Conservation (phyloP, 2,797 vertebrate genomes). For the Platyrinchus mystaceus region DNA sequence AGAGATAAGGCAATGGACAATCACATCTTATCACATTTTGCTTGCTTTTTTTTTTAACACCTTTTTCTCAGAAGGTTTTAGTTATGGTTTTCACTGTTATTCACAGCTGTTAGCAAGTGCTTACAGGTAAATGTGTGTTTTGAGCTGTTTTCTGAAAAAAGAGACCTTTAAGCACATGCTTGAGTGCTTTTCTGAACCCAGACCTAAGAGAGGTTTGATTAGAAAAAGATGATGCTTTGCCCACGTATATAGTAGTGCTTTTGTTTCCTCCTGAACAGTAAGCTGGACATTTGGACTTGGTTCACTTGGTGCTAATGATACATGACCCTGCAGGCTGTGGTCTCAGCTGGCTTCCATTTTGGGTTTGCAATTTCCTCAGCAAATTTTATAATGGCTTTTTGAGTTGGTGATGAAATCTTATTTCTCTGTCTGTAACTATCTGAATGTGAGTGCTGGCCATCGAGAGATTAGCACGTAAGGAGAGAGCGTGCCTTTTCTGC, state of each 20-base stretch:
- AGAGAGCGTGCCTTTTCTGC: background rate
- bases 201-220: constrained; percentile 24
- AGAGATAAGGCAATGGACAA: background rate
- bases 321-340: constrained; percentile 28
- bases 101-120: background rate
- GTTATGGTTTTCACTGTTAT: background rate
- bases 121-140: constrained; percentile 1
- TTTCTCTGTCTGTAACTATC: background rate
- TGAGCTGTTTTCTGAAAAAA: background rate
- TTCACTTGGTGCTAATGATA: constrained; percentile 55
- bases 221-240: constrained; percentile 46
- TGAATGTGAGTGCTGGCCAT: background rate
- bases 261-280: constrained; percentile 42
- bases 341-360: constrained; percentile 59
- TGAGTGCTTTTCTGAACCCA: constrained; percentile 12
- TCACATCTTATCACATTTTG: background rate
- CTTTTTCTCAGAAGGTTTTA: background rate
- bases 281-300: constrained; percentile 58
- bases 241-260: constrained; percentile 19
- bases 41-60: background rate
- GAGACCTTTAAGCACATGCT: background rate
- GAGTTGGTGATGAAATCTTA: constrained; percentile 34
- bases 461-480: accelerated
- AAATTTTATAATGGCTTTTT: constrained; percentile 52
- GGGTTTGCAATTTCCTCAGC: constrained; percentile 38